Evolutionary conservation across 2,888 invertebrate genomes (phyloP), one percentile per base, ranked within the genome.

Genomic region (Euzophera pinguis): DNA sequence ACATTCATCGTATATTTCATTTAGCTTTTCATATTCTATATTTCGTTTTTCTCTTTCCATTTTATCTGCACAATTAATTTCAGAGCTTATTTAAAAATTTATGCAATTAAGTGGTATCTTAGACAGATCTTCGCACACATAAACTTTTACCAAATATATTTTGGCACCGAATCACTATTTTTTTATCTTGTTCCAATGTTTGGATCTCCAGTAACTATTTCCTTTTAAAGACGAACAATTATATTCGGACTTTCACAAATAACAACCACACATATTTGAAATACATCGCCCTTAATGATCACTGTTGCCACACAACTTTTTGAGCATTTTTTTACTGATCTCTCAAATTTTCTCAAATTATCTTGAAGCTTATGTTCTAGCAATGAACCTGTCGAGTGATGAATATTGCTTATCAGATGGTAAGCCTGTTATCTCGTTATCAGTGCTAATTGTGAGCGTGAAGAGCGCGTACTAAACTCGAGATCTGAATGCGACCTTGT

Each of bases 1-100:
- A 62, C 89, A 89, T 64, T 90, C 89, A 10, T 86, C 81, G 58
- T 90, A 90, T 0, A 90, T 54, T 62, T 79, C 60, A 52, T 83
- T 75, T n/a, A 90, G 70, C 75, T 82, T 60, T 29, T 75, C 65
- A 43, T 70, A 85, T 52, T 87, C 87, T 5, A 53, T 41, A 39
- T 75, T 8, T 62, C 58, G 17, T 1, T 16, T 35, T 9, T 10
- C 8, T 7, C 4, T 1, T 2, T 32, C 32, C 32, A 32, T 32
- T 2, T 22, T 22, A 22, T 22, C 22, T n/a, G n/a, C n/a, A 22
- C 22, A 22, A 5, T 22, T 22, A 3, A 22, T 22, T 22, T 3
- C 22, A 5, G n/a, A n/a, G n/a, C n/a, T n/a, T n/a, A n/a, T n/a
- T n/a, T n/a, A n/a, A n/a, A n/a, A 22, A 22, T 5, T 22, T 22